Base-by-base conservation (phyloP, 2,113 vertebrate species). In the Megaleporinus macrocephalus region DNA sequence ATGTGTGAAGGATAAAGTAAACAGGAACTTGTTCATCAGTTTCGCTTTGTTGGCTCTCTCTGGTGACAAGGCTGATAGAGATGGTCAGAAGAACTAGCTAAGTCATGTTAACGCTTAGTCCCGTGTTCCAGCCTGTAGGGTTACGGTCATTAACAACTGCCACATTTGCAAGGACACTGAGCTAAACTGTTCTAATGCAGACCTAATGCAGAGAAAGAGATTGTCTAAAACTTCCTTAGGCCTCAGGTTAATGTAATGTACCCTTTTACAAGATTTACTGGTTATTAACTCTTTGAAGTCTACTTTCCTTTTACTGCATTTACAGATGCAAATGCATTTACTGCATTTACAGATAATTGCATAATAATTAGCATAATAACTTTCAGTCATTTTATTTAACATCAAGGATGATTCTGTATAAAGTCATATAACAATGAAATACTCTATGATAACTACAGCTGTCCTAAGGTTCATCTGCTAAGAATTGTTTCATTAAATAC, bases 51-150 rank as follows among this genome's bases (percentile, higher is more conserved):
- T 76, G 77, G 81, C 80, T 83, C 80, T 73, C n/a, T 53, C 66
- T 83, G 84, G 80, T 65, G n/a, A 84, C 1, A 29, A 27, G 55
- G 63, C 82, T 36, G 12, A 61, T 49, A 76, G 84, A 75, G 70
- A 74, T 84, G 87, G 86, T 80, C 86, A 84, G 85, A 90, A 86
- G 78, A 83, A 88, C 85, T 76, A 79, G 73, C 78, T 11, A 49
- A 66, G 78, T 80, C 73, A 41, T 5, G 71, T 85, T 81, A 76
- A 33, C 73, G 69, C 51, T 59, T 44, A 53, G 22, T n/a, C 59
- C 51, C 53, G 33, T 75, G 71, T 79, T 57, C 61, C 68, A 76
- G 59, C 62, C 14, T 22, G 44, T 70, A 36, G 41, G 62, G 63
- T 75, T 26, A 57, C 10, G 22, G 73, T 51, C 68, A 80, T 73